A percentile compares a stretch with the other conserved stretches of the same genome.
Evolutionary conservation across 2,113 vertebrate genomes (phyloP).

Genomic region (Eupsittula cactorum): DNA sequence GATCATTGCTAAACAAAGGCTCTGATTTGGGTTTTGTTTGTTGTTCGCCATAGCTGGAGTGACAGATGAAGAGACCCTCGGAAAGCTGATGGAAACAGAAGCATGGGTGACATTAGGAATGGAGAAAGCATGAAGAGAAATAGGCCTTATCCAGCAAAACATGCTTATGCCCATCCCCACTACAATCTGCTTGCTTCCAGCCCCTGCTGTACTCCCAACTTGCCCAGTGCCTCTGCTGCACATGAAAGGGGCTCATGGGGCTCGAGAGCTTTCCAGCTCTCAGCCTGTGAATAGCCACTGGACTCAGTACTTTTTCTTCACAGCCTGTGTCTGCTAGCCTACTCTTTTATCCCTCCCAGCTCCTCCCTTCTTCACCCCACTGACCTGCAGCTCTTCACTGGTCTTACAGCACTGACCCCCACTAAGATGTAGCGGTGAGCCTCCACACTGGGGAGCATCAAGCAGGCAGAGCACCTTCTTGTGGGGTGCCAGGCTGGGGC

Average conservation of each 20-base stretch:
- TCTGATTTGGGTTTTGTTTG: not conserved
- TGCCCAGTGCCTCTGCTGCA: accelerated
- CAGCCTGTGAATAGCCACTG: not conserved
- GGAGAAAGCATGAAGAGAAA: not conserved
- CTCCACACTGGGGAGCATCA: not conserved
- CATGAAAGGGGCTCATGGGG: not conserved
- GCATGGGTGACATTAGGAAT: not conserved
- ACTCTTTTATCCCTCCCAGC: accelerated
- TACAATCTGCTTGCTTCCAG: not conserved
- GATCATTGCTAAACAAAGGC: not conserved
- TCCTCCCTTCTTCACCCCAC: not conserved
- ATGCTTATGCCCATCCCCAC: accelerated
- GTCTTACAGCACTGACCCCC: not conserved
- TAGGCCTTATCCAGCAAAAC: not conserved
- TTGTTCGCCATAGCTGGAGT: not conserved
- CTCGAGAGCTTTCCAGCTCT: not conserved
- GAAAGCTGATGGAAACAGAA: not conserved
- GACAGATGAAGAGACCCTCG: not conserved
- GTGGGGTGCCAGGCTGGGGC: not conserved
- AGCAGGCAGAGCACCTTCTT: not conserved
- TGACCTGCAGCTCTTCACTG: not conserved
- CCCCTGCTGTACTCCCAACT: accelerated
- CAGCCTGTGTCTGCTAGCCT: accelerated
- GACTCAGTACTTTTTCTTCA: not conserved
- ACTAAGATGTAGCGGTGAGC: not conserved